Evolutionary conservation across 2,888 invertebrate species (phyloP).

Genomic region (Petrolisthes cinctipes): DNA sequence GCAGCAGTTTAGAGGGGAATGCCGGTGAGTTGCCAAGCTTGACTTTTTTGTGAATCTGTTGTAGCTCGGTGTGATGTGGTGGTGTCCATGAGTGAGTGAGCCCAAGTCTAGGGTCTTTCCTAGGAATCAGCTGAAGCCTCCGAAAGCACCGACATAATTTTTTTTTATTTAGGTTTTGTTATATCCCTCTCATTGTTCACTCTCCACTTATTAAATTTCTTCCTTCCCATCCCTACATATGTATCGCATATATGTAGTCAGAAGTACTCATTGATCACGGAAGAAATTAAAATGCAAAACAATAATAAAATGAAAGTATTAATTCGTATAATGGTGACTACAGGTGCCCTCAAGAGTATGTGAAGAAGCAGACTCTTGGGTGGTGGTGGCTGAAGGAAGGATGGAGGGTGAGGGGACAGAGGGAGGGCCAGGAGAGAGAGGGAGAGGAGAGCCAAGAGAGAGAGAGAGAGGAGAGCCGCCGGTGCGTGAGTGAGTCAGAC

Average conservation of each 20-base stretch:
- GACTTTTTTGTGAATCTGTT: background rate
- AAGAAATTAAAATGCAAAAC: too few relatives aligned
- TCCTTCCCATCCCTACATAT: too few relatives aligned
- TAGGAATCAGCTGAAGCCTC: too few relatives aligned
- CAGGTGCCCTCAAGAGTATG: background rate
- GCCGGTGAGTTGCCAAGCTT: conserved; percentile 9
- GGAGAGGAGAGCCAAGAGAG: background rate
- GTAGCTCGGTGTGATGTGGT: background rate
- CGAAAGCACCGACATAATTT: too few relatives aligned
- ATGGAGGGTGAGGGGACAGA: background rate
- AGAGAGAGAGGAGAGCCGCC: background rate
- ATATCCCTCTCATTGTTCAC: too few relatives aligned
- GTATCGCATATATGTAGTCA: too few relatives aligned
- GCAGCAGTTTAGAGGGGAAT: conserved; percentile 5
- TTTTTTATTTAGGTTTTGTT: too few relatives aligned
- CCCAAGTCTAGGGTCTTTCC: background rate
- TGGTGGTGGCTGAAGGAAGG: background rate
- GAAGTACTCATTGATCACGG: too few relatives aligned
- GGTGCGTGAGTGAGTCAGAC: background rate
- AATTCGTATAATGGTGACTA: too few relatives aligned
- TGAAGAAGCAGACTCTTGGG: too few relatives aligned
- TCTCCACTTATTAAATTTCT: too few relatives aligned
- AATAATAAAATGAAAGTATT: too few relatives aligned
- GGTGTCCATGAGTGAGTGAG: background rate
- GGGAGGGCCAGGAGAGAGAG: background rate